A percentile compares a stretch with the other conserved stretches of the same genome.
These are phyloP conservation scores for Cepaea hortensis DNA, from an alignment of 2,888 invertebrate genomes.

Conservation along the genomic window DNA sequence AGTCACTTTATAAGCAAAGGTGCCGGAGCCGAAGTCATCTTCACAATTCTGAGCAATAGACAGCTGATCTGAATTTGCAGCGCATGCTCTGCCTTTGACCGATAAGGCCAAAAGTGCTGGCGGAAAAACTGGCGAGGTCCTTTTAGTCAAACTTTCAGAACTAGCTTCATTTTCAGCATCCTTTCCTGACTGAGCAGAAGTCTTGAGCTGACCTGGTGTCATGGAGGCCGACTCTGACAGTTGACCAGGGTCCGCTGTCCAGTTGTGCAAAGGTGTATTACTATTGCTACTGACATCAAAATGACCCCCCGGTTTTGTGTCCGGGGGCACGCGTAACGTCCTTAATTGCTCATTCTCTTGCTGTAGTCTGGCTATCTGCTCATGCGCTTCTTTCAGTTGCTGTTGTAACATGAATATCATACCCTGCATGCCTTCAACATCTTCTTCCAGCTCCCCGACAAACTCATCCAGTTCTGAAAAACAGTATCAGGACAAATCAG, in stretches of 20 bases:
- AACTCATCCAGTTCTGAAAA: slow-evolving; percentile 92
- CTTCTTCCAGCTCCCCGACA: slow-evolving; percentile 95
- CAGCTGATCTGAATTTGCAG: slow-evolving; percentile 7
- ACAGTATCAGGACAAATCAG: not conserved
- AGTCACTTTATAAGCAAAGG: slow-evolving; percentile 41
- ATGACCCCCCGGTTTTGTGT: slow-evolving; percentile 42
- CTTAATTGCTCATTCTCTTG: slow-evolving; percentile 77
- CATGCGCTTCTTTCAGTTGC: slow-evolving; percentile 90
- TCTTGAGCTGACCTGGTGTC: slow-evolving; percentile 5
- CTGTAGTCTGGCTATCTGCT: slow-evolving; percentile 82
- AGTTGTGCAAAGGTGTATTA: slow-evolving; percentile 35
- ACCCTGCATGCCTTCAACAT: slow-evolving; percentile 98
- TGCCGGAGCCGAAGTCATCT: slow-evolving; percentile 24
- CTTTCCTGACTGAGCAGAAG: slow-evolving; percentile 9
- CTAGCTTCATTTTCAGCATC: not conserved
- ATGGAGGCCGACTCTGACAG: slow-evolving; percentile 9
- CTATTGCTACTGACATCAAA: slow-evolving; percentile 38
- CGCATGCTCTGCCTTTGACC: not conserved
- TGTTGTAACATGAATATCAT: slow-evolving; percentile 95
- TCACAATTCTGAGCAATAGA: slow-evolving; percentile 19
- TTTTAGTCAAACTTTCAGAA: slow-evolving; percentile 19
- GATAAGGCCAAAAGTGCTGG: slow-evolving; percentile 28
- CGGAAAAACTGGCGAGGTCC: slow-evolving; percentile 15
- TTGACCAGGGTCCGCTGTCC: slow-evolving; percentile 14
- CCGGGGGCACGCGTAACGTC: slow-evolving; percentile 48